Percentiles rank a stretch among this genome's conserved stretches.
Conservation (phyloP, 53 echinoderm and acorn worm genomes). For the Temnopleurus reevesii region DNA sequence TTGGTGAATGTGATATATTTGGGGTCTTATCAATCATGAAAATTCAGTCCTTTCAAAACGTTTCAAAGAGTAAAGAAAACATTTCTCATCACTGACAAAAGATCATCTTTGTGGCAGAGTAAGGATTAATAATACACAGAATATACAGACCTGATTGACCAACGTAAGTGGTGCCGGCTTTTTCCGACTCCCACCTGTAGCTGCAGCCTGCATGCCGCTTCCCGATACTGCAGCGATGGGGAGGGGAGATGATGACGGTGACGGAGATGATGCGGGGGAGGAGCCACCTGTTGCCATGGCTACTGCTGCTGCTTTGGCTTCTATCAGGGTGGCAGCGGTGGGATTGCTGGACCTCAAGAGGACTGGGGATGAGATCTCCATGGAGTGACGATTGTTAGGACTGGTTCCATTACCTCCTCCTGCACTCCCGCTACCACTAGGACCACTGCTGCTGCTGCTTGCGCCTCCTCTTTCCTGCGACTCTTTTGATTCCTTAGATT, state of each 20-base stretch:
- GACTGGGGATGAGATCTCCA: conserved; percentile 96
- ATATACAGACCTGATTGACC: conserved; percentile 36
- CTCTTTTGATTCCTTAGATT: conserved; percentile 66
- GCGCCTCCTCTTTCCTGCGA: conserved; percentile 38
- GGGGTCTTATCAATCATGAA: too few relatives aligned
- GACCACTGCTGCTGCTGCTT: not conserved
- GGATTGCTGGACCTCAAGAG: conserved; percentile 91
- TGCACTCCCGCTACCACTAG: conserved; percentile 17
- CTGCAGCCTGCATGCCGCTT: not conserved
- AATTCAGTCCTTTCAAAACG: too few relatives aligned
- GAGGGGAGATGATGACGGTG: conserved; percentile 47
- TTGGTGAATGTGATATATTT: too few relatives aligned
- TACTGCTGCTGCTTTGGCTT: conserved; percentile 45
- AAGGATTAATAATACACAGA: not conserved
- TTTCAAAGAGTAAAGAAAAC: too few relatives aligned
- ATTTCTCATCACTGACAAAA: too few relatives aligned
- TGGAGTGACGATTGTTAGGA: conserved; percentile 75
- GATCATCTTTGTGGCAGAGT: too few relatives aligned
- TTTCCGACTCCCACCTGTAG: conserved; percentile 55
- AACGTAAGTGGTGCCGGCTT: conserved; percentile 72
- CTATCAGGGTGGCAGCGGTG: conserved; percentile 84
- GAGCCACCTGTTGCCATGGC: conserved; percentile 38
- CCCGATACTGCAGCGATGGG: conserved; percentile 37
- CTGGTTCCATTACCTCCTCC: conserved; percentile 54
- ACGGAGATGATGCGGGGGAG: conserved; percentile 53